Base-by-base conservation (phyloP, 2,888 invertebrate species). In the Spisula subtruncata region DNA sequence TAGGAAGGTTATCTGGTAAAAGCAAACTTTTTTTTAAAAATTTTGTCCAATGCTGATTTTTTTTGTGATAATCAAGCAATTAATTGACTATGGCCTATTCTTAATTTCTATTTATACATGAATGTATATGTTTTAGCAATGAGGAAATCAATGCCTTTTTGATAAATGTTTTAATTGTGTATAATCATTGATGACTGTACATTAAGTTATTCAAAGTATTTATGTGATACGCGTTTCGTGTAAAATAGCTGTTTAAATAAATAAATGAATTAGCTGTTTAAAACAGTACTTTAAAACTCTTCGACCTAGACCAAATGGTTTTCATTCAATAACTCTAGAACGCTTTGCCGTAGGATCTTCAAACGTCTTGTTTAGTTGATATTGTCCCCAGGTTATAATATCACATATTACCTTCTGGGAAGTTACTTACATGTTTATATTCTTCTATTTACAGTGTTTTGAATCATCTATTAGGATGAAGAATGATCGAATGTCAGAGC, bases 401-500 rank as follows among this genome's bases (percentile, higher is more conserved):
- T 41, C 41, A 5, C 41, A 41, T 41, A 41, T 41, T 41, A 5
- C 41, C 41, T 8, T 41, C 41, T 41, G 0, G 10, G 35, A 75
- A 32, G 6, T 75, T 32, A 32, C 16, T 75, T 14, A 75, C 5
- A 75, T 75, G 18, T 6, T 75, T 25, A 18, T 75, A 14, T 75
- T 51, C 41, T 41, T 79, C 51, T 60, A 25, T 91, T 93, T 41
- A 41, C 88, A 94, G 96, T 96, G 93, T 79, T 94, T 96, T 93
- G 97, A 97, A 90, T 92, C 93, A 25, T 95, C 94, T 35, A 95
- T 95, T 85, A 92, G 95, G 51, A 86, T 94, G 41, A 93, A 92
- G 60, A 94, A 94, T 89, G 97, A 97, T 96, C 97, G 98, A 35
- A 98, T 98, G 98, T 98, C 98, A 96, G 98, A 98, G 94, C 92